phyloP scores from a whole-genome alignment of 1,140 invertebrate species.

The Brachionus koreanus region DNA sequence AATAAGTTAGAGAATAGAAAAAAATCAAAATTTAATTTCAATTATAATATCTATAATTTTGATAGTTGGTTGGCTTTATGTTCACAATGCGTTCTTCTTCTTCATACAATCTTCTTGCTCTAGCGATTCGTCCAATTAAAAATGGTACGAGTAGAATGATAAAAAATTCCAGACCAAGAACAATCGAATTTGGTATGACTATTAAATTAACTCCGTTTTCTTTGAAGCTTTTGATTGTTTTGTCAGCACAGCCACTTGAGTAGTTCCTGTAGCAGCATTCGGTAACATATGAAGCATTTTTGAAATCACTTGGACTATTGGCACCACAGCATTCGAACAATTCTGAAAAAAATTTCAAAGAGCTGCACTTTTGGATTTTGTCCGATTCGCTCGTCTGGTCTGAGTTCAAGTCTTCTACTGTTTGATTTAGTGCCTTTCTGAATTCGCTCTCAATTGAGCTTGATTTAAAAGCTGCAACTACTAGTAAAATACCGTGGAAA shows the following conservation, averaged over 20 bases:
- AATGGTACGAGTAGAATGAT: constrained; percentile 38
- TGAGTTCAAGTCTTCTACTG: constrained; percentile 6
- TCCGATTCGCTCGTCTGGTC: not conserved
- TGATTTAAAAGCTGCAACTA: constrained; percentile 35
- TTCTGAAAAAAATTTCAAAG: constrained; percentile 29
- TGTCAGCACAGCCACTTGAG: constrained; percentile 12
- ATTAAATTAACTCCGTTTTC: constrained; percentile 28
- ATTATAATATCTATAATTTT: constrained; percentile 34
- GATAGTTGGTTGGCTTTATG: constrained; percentile 34
- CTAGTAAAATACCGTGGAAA: not conserved
- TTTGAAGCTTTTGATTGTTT: not conserved
- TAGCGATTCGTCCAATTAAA: constrained; percentile 32
- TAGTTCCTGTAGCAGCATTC: not conserved
- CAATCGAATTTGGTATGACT: constrained; percentile 30
- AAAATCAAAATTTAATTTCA: not conserved
- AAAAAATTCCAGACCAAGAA: constrained; percentile 30
- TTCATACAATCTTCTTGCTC: constrained; percentile 6
- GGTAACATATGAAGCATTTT: not conserved
- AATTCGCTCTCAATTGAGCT: constrained; percentile 16
- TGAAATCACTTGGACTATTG: constrained; percentile 28
- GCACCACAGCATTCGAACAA: constrained; percentile 33
- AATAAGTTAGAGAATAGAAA: not conserved
- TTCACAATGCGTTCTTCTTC: constrained; percentile 35
- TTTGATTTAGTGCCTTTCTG: constrained; percentile 19
- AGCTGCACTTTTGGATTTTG: not conserved